Evolutionary conservation across 2,888 invertebrate species (phyloP), one percentile per base, ranked within the genome.

Genomic region (Ormyrus pomaceus): DNA sequence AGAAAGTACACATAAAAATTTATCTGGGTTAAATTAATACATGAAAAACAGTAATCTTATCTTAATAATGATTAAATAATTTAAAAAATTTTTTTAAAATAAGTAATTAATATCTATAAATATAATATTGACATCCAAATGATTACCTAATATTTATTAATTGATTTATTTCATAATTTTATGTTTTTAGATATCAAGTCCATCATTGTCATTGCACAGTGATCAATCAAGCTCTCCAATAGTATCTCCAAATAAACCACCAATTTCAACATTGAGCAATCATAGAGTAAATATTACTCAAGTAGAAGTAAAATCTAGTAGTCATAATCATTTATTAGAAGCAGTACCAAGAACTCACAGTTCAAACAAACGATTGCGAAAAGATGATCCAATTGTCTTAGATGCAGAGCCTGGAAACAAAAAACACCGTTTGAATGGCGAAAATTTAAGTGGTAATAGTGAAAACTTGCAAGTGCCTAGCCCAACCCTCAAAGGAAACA

Each of bases 331-430:
- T 79, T 83, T 84, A 53, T 86, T 86, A 71, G 91, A 91, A 83
- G 89, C 91, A 83, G 92, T 92, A 82, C 92, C 92, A 83, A 91
- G 91, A 86, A 92, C 92, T 83, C 92, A 92, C 89, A 92, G 92
- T 86, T 91, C 92, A 66, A 92, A 92, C 83, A 92, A 92, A 84
- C 91, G 92, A 62, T 87, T 92, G 53, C 91, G 92, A 91, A 92
- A 92, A 92, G 91, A 91, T 19, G 89, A 89, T 56, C 69, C 83
- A 66, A 80, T 80, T 72, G 81, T 83, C 71, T 62, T 83, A 13
- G 83, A 83, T 71, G 81, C 85, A 83, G 82, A 79, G 61, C 68
- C 79, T 65, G 75, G 76, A 55, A 85, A 86, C 73, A 88, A 87
- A 91, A 89, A 91, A 80, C 89, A 89, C 59, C 91, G 92, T 86